Evolutionary conservation across 2,888 invertebrate genomes (phyloP).

Genomic region (Trissoscelio sp.): DNA sequence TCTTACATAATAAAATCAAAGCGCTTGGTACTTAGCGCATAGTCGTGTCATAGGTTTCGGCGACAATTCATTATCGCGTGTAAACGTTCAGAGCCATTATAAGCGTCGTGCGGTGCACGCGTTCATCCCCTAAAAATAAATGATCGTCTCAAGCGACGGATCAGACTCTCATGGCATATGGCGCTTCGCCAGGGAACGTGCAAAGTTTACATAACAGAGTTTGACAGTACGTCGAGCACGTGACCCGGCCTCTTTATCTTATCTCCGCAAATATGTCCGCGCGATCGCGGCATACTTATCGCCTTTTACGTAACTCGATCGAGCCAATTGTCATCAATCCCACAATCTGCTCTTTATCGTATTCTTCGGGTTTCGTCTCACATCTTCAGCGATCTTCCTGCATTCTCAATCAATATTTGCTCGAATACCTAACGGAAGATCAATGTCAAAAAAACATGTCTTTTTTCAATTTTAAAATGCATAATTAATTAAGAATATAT

Average conservation of each 20-base stretch:
- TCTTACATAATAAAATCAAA: constrained; percentile 18
- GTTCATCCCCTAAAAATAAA: constrained; percentile 67
- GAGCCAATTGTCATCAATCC: constrained; percentile 65
- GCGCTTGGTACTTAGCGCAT: not conserved
- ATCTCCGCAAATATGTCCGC: constrained; percentile 75
- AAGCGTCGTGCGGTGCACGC: constrained; percentile 45
- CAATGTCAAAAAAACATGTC: too few relatives aligned
- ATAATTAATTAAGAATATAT: too few relatives aligned
- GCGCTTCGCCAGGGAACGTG: constrained; percentile 77
- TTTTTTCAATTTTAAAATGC: too few relatives aligned
- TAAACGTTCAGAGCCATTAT: constrained; percentile 16
- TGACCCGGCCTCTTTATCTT: constrained; percentile 78
- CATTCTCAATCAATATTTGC: not conserved
- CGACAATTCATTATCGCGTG: constrained; percentile 14
- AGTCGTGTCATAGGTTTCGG: not conserved
- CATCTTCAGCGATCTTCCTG: not conserved
- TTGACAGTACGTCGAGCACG: constrained; percentile 81
- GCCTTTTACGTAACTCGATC: constrained; percentile 76
- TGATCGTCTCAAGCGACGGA: constrained; percentile 45
- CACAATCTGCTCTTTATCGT: constrained; percentile 44
- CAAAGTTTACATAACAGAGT: constrained; percentile 82
- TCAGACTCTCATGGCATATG: constrained; percentile 72
- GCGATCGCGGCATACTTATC: constrained; percentile 72
- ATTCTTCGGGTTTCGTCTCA: not conserved
- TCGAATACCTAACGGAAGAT: too few relatives aligned